These are phyloP conservation scores for Ephestia elutella DNA, from an alignment of 1,140 invertebrate genomes.

Conservation along the genomic window DNA sequence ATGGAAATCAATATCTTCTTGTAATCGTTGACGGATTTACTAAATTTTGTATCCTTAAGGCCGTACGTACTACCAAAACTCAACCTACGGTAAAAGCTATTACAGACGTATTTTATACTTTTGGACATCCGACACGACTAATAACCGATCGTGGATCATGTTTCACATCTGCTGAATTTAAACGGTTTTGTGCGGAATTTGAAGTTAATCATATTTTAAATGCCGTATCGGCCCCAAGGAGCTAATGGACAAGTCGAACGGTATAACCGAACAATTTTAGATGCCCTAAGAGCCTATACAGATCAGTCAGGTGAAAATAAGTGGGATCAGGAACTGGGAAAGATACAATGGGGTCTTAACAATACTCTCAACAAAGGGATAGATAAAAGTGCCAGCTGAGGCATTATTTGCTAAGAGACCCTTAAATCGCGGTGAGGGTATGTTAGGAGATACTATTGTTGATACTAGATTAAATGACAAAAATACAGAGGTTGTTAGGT, in stretches of 20 bases:
- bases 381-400: slow-evolving; percentile 11
- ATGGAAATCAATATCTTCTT: not conserved
- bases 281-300: not conserved
- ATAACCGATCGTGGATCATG: not conserved
- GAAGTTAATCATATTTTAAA: slow-evolving; percentile 1
- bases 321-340: slow-evolving; percentile 6
- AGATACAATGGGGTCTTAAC: too few species aligned
- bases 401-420: slow-evolving; percentile 9
- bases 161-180: not conserved
- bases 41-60: not conserved
- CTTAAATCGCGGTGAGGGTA: not conserved
- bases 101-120: not conserved
- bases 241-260: slow-evolving; percentile 15
- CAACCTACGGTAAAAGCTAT: not conserved
- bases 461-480: not conserved
- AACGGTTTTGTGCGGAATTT: not conserved
- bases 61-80: not conserved
- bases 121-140: not conserved
- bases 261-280: slow-evolving; percentile 11
- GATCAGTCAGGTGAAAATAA: not conserved
- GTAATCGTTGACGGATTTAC: not conserved
- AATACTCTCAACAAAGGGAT: slow-evolving; percentile 17
- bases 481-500: not conserved
- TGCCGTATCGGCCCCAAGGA: slow-evolving; percentile 11
- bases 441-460: not conserved